These are phyloP conservation scores for Eudasyphora cyanicolor DNA, from an alignment of 2,888 invertebrate species.

Conservation along the genomic window DNA sequence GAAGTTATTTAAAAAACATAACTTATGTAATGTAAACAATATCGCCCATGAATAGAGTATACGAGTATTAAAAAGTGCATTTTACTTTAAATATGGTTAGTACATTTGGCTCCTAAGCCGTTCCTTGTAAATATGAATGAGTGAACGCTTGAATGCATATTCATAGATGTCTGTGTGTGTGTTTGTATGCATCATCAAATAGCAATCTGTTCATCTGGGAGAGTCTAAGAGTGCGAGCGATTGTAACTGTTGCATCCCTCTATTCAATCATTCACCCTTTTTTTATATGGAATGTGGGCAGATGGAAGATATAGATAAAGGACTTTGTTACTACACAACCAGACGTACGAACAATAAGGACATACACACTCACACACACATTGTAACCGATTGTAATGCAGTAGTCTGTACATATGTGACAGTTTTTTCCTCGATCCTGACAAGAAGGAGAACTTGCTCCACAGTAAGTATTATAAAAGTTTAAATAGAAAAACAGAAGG, in stretches of 20 bases:
- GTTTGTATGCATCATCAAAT: not conserved
- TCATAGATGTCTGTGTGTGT: not conserved
- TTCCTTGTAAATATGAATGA: not conserved
- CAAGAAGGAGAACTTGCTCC: not conserved
- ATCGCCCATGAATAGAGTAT: too few species aligned
- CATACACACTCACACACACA: conserved; percentile 11
- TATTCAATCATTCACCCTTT: conserved; percentile 23
- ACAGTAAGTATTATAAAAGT: not conserved
- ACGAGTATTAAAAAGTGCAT: too few species aligned
- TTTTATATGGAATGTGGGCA: conserved; percentile 25
- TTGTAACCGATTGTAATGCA: not conserved
- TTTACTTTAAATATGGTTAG: too few species aligned
- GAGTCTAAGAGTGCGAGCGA: not conserved
- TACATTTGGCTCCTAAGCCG: not conserved
- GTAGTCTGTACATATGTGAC: not conserved
- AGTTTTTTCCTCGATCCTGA: not conserved
- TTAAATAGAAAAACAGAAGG: not conserved
- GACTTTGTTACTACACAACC: conserved; percentile 32
- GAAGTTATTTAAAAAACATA: too few species aligned
- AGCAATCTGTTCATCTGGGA: not conserved
- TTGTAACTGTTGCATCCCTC: conserved; percentile 57
- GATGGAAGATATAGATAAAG: conserved; percentile 37
- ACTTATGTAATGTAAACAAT: too few species aligned
- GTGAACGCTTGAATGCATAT: not conserved
- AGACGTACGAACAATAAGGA: conserved; percentile 26